Evolutionary conservation across 2,888 invertebrate genomes (phyloP).

Genomic region (Epistrophe eligans): DNA sequence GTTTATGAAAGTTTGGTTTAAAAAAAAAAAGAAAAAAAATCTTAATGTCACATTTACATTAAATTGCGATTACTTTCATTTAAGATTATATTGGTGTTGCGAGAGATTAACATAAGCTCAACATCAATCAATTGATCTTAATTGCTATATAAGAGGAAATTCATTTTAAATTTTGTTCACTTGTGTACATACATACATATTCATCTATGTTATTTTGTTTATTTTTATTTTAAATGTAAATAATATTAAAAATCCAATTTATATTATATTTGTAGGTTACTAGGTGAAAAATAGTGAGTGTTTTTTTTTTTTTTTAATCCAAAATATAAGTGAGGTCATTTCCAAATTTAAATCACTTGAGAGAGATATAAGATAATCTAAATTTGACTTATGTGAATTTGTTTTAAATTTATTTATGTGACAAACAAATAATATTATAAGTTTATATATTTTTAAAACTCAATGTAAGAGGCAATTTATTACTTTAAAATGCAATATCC

Average conservation of each 20-base stretch:
- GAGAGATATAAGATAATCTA: neutral
- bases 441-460: neutral
- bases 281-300: neutral
- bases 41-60: slow-evolving; percentile 55
- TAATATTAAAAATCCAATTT: slow-evolving; percentile 1
- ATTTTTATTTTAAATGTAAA: slow-evolving; percentile 8
- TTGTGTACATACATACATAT: too few species aligned
- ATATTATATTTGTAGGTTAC: neutral
- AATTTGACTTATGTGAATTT: slow-evolving; percentile 8
- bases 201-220: neutral
- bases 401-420: neutral
- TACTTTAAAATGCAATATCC: neutral
- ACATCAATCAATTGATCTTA: slow-evolving; percentile 37
- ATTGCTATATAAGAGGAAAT: neutral
- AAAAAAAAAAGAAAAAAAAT: too few species aligned
- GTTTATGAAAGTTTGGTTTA: neutral
- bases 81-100: slow-evolving; percentile 9
- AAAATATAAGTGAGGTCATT: neutral
- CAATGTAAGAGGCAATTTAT: neutral
- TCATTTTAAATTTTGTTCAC: neutral
- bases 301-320: neutral
- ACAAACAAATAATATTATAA: neutral
- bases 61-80: slow-evolving; percentile 37
- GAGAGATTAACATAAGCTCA: slow-evolving; percentile 22
- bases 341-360: neutral